phyloP scores from a whole-genome alignment of 2,888 invertebrate genomes.

The Dryococelus australis region DNA sequence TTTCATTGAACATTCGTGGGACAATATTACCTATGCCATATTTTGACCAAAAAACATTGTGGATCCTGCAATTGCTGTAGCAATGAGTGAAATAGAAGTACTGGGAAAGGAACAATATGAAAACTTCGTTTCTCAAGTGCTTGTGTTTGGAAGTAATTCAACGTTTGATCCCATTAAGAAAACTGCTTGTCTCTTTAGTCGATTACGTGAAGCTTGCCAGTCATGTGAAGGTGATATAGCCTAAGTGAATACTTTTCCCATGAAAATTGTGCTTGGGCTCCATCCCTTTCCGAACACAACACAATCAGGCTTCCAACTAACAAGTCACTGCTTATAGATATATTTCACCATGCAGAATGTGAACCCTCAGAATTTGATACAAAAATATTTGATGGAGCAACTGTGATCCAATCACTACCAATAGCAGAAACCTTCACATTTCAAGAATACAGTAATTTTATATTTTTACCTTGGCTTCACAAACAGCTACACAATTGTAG shows the following conservation, averaged over 20 bases:
- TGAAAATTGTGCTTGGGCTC: background rate
- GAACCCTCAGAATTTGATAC: background rate
- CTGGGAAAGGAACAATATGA: conserved; percentile 13
- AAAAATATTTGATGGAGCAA: conserved; percentile 20
- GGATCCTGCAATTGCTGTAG: background rate
- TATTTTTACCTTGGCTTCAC: background rate
- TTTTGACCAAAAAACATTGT: background rate
- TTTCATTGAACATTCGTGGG: background rate
- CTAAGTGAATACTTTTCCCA: background rate
- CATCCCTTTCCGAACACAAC: conserved; percentile 16
- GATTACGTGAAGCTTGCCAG: conserved; percentile 1
- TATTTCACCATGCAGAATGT: conserved; percentile 5
- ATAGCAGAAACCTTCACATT: background rate
- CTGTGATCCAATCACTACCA: conserved; percentile 20
- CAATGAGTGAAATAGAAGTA: background rate
- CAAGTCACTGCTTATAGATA: background rate
- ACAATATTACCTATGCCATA: background rate
- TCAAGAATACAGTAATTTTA: conserved; percentile 1
- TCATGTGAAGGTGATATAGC: background rate
- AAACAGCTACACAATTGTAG: background rate
- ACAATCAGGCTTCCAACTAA: conserved; percentile 18
- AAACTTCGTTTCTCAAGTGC: background rate
- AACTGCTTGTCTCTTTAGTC: background rate
- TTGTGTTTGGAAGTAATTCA: background rate
- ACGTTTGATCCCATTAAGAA: conserved; percentile 12